Evolutionary conservation across 2,888 invertebrate genomes (phyloP).

Genomic region (Andricus quercusramuli): DNA sequence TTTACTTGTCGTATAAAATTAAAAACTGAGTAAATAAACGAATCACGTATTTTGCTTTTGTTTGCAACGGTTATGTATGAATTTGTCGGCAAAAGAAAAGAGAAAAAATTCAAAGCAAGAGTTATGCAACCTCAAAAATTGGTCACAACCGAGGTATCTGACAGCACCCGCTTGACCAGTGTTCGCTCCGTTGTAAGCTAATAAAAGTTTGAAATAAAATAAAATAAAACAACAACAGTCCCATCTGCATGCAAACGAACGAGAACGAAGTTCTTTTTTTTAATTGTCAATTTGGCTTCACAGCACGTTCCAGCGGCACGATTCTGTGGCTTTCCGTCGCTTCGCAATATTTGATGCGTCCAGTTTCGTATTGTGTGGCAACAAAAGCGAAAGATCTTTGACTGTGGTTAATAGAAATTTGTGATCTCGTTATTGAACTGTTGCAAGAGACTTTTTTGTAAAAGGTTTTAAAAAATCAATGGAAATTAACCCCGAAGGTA

Average conservation of each 20-base stretch:
- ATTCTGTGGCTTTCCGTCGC: constrained; percentile 3
- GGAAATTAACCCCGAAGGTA: background rate
- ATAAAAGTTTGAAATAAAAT: background rate
- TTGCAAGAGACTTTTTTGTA: background rate
- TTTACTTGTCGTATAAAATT: too few species aligned
- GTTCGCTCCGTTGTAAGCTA: background rate
- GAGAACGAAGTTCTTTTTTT: background rate
- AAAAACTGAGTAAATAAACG: background rate
- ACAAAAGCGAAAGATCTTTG: background rate
- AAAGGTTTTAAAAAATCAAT: background rate
- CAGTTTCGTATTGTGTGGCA: background rate
- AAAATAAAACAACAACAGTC: background rate
- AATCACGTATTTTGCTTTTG: background rate
- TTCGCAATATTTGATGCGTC: background rate
- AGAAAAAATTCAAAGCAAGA: background rate
- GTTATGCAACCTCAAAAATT: constrained; percentile 2
- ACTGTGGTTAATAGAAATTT: background rate
- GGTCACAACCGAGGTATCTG: background rate
- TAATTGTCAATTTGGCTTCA: background rate
- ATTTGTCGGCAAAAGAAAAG: background rate
- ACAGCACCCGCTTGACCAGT: background rate
- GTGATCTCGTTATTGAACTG: background rate
- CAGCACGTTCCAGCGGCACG: constrained; percentile 2
- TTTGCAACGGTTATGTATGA: background rate
- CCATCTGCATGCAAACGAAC: constrained; percentile 2